Evolutionary conservation across 2,797 vertebrate genomes (phyloP), one percentile per base, ranked within the genome.

Genomic region (Tenualosa thibaudeaui): DNA sequence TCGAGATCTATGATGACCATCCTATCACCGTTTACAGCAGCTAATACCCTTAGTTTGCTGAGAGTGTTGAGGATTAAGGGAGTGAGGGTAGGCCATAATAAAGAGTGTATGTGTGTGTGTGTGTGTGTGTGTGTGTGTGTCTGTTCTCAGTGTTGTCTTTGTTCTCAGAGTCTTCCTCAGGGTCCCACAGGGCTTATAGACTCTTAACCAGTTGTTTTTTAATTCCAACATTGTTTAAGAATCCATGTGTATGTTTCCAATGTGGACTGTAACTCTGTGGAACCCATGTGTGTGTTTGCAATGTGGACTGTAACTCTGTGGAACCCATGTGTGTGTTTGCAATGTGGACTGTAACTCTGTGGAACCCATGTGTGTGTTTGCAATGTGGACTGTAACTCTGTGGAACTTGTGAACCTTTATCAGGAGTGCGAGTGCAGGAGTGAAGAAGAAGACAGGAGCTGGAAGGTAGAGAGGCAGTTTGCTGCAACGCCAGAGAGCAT

Each of bases 381-480:
- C 71, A 15, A 17, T 2, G 8, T 71, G 65, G 3, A 71, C 37
- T 71, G 31, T 71, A 75, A 75, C 4, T 5, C 3, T 37, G 31
- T 75, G 68, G 68, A 40, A 5, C 68, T 75, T 75, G 68, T 75
- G 68, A 15, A 37, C 15, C 68, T 43, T 19, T 19, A 75, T 92
- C 89, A 96, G 96, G 95, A 94, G 90, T 89, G 91, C 94, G 85
- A 90, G 85, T n/a, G 53, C 85, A 87, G 88, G 89, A 83, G 81
- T 86, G 85, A 94, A 91, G 93, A 95, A 95, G 94, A 96, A 88
- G 92, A 93, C 92, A 89, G 94, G 94, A 92, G 83, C 89, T 81
- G 81, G 89, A 90, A 96, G 96, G 96, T 96, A 96, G 92, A 92
- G 87, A 86, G 88, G 86, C 86, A 81, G 89, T 95, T 94, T 95